A percentile compares a stretch with the other conserved stretches of the same genome.
These are phyloP conservation scores for Bhutanitis thaidina DNA, from an alignment of 2,888 invertebrate genomes.

Conservation along the genomic window DNA sequence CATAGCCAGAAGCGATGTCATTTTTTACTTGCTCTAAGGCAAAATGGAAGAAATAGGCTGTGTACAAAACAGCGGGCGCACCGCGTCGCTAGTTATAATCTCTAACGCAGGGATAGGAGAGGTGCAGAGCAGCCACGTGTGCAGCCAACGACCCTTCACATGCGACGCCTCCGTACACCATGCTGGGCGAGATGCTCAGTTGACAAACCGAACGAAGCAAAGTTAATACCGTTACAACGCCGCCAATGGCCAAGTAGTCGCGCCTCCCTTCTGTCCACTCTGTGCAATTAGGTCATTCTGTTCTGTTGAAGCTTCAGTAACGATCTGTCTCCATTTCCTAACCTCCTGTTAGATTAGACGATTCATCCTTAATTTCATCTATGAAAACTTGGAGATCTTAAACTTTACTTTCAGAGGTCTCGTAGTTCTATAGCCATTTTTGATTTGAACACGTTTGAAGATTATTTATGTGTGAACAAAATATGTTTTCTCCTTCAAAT, in stretches of 20 bases:
- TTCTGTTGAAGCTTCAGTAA: slow-evolving; percentile 70
- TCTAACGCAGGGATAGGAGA: slow-evolving; percentile 80
- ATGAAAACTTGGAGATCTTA: slow-evolving; percentile 35
- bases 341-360: slow-evolving; percentile 65
- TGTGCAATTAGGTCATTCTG: slow-evolving; percentile 76
- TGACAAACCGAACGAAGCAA: slow-evolving; percentile 82
- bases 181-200: slow-evolving; percentile 89
- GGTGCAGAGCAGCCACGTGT: slow-evolving; percentile 61
- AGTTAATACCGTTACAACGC: slow-evolving; percentile 79
- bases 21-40: slow-evolving; percentile 7
- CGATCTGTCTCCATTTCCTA: slow-evolving; percentile 48
- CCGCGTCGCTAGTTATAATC: slow-evolving; percentile 68
- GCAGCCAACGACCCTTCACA: slow-evolving; percentile 79
- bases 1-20: slow-evolving; percentile 3
- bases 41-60: slow-evolving; percentile 3
- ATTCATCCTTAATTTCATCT: slow-evolving; percentile 26
- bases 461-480: not conserved
- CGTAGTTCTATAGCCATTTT: slow-evolving; percentile 27
- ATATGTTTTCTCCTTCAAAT: not conserved
- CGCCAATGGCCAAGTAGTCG: slow-evolving; percentile 76
- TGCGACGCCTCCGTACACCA: slow-evolving; percentile 88
- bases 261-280: slow-evolving; percentile 76
- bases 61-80: slow-evolving; percentile 30
- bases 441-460: slow-evolving; percentile 23
- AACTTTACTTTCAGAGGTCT: slow-evolving; percentile 6